phyloP scores from a whole-genome alignment of 2,888 invertebrate species.

The Philhelius pedissequus region DNA sequence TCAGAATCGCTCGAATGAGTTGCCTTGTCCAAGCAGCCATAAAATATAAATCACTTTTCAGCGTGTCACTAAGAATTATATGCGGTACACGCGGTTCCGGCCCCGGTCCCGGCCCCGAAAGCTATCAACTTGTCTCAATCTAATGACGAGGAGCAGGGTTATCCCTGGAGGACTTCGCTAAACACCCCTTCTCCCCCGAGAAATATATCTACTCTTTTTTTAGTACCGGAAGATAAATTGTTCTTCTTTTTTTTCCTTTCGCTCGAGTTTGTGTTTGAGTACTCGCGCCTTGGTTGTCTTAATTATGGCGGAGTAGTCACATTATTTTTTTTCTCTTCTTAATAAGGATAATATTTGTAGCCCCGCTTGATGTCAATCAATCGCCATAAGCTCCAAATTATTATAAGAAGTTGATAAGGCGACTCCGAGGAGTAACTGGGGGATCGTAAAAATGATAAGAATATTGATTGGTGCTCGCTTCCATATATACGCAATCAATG shows the following conservation, averaged over 20 bases:
- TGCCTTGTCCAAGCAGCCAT: slow-evolving; percentile 63
- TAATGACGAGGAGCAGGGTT: slow-evolving; percentile 29
- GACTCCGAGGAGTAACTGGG: background rate
- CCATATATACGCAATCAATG: slow-evolving; percentile 10
- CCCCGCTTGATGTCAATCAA: slow-evolving; percentile 48
- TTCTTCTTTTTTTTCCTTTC: slow-evolving; percentile 12
- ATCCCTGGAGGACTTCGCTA: slow-evolving; percentile 8
- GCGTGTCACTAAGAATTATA: slow-evolving; percentile 63
- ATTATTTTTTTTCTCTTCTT: background rate
- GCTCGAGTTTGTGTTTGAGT: background rate
- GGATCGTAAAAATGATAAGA: slow-evolving; percentile 15
- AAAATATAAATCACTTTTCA: slow-evolving; percentile 65
- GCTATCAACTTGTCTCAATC: slow-evolving; percentile 39
- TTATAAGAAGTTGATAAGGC: slow-evolving; percentile 45
- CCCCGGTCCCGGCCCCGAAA: slow-evolving; percentile 46
- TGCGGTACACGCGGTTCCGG: slow-evolving; percentile 60
- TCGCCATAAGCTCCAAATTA: slow-evolving; percentile 35
- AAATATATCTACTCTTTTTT: slow-evolving; percentile 19
- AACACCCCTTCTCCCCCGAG: slow-evolving; percentile 4
- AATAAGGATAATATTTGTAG: background rate
- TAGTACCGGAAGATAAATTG: slow-evolving; percentile 38
- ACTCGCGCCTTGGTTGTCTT: slow-evolving; percentile 40
- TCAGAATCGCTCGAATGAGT: background rate
- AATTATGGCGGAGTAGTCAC: slow-evolving; percentile 21
- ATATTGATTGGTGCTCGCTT: slow-evolving; percentile 12